Evolutionary conservation across 2,888 invertebrate species (phyloP).

Genomic region (Ophonus ardosiacus): DNA sequence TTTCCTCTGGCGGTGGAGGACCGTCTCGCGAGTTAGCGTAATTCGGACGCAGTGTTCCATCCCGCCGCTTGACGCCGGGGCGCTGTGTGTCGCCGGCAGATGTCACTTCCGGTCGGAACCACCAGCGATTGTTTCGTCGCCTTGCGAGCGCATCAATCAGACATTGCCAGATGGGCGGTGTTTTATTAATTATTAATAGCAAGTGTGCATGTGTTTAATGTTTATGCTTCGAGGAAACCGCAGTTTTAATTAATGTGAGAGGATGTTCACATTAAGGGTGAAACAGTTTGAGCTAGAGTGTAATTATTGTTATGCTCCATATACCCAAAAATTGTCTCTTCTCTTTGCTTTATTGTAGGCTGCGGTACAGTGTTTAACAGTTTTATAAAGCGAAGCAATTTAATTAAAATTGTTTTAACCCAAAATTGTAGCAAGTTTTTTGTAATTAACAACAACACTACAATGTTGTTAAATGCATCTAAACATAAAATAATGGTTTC

Average conservation of each 20-base stretch:
- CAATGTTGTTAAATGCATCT: no score
- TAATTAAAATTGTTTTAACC: no score
- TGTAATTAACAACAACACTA: no score
- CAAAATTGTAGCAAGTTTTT: no score
- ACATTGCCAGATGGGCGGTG: not conserved
- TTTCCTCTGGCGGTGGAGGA: constrained; percentile 1
- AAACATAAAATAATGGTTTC: no score
- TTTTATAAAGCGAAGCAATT: no score
- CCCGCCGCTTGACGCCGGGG: constrained; percentile 66
- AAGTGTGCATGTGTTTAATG: not conserved
- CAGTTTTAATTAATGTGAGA: not conserved
- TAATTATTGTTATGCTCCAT: not conserved
- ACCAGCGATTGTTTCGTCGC: constrained; percentile 55
- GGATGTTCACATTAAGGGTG: not conserved
- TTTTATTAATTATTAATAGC: not conserved
- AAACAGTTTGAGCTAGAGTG: not conserved
- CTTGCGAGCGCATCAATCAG: not conserved
- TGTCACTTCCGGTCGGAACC: constrained; percentile 67
- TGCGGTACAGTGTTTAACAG: not conserved
- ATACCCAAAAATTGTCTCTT: not conserved
- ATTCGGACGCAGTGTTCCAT: constrained; percentile 67
- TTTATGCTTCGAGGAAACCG: not conserved
- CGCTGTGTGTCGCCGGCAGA: constrained; percentile 65
- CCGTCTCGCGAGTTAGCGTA: constrained; percentile 57
- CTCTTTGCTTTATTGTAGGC: no score